Evolutionary conservation across 2,113 vertebrate genomes (phyloP), one percentile per base, ranked within the genome.

Genomic region (Chunga burmeisteri): DNA sequence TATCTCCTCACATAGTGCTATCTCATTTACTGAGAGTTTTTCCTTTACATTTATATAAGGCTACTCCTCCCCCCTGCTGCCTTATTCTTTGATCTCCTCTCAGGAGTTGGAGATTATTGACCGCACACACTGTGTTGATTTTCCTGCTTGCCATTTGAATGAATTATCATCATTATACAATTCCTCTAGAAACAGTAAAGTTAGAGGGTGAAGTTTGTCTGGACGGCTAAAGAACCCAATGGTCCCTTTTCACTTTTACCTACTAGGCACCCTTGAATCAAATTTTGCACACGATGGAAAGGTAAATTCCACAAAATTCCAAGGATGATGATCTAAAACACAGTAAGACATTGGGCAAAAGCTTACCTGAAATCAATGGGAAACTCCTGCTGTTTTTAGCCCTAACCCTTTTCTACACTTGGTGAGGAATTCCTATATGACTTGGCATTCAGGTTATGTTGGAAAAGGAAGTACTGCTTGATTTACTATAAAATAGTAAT

Each of bases 21-120:
- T 96, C 95, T 86, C 93, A 88, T 59, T 84, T 92, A 90, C 85
- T 30, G 53, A 74, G 87, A 78, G 40, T 81, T 93, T 96, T 96
- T 85, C 81, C 79, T 96, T 95, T 86, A 73, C 93, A 63, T 82
- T 81, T 70, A 80, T 72, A 53, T 52, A 96, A 81, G 79, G 75
- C 79, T 95, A 56, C 79, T 95, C 85, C 92, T 96, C 79, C 93
- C 95, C 85, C 73, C 87, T 82, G 81, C 93, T 96, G 92, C 87
- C 75, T 94, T 83, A 47, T 16, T 95, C 88, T 97, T 96, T 96
- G 88, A 96, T 90, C 83, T 97, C 82, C 62, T 89, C 83, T 96
- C 91, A 91, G 55, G 29, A 91, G 70, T 93, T 73, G 83, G 92
- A 91, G 94, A 90, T 79, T 74, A 85, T 82, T 78, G 79, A 95